Evolutionary conservation across 2,888 invertebrate genomes (phyloP).

Genomic region (Pristionchus japonicus): DNA sequence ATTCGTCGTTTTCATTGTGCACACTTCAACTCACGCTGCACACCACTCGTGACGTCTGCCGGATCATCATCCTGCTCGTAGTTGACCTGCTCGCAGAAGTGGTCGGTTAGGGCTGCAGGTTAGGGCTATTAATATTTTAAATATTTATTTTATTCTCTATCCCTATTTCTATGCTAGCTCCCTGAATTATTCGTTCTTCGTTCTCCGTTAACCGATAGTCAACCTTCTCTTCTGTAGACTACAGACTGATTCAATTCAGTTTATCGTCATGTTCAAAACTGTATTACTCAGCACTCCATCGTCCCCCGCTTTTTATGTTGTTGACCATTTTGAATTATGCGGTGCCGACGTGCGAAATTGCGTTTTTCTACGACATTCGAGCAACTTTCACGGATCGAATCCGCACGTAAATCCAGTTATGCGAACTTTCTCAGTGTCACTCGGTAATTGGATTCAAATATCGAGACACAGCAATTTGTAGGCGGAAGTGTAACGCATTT

Average conservation of each 20-base stretch:
- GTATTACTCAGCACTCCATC: neutral
- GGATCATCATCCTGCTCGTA: conserved; percentile 70
- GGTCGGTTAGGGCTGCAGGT: conserved; percentile 47
- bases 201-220: too few species aligned
- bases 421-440: neutral
- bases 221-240: too few species aligned
- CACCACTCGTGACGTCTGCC: conserved; percentile 71
- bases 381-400: neutral
- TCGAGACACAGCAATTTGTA: neutral
- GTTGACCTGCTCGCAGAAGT: conserved; percentile 66
- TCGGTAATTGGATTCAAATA: neutral
- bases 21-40: conserved; percentile 64
- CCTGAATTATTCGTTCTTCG: too few species aligned
- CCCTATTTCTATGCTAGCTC: neutral
- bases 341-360: neutral
- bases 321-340: neutral
- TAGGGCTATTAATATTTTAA: neutral
- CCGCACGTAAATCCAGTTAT: neutral
- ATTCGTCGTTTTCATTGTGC: too few species aligned
- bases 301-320: neutral
- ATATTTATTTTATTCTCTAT: neutral
- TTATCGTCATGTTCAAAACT: neutral
- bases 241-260: neutral
- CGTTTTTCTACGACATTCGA: too few species aligned
- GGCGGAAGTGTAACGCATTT: neutral